phyloP scores from a whole-genome alignment of 2,797 vertebrate species.

The Aeoliscus strigatus region DNA sequence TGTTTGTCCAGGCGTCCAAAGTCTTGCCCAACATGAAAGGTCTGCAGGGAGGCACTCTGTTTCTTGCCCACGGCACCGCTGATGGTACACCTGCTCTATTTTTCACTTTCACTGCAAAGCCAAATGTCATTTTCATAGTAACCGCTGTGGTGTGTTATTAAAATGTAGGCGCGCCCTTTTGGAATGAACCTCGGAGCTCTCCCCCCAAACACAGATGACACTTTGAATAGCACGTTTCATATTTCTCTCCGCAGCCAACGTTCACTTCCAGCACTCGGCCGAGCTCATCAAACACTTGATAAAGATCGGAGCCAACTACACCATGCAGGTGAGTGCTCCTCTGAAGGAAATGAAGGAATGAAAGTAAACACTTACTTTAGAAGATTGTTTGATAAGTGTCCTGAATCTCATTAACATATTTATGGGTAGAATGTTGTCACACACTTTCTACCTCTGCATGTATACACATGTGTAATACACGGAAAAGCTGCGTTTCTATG shows the following conservation, averaged over 20 bases:
- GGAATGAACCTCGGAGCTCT: neutral
- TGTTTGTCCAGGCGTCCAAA: conserved; percentile 71
- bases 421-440: too few species aligned
- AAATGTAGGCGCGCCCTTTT: neutral
- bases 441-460: too few species aligned
- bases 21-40: conserved; percentile 82
- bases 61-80: conserved; percentile 90
- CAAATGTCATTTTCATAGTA: neutral
- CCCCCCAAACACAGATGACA: too few species aligned
- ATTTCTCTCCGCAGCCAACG: conserved; percentile 76
- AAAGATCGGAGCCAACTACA: conserved; percentile 91
- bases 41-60: conserved; percentile 84
- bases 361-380: too few species aligned
- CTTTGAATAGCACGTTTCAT: neutral
- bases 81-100: conserved; percentile 73
- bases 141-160: too few species aligned
- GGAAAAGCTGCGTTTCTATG: too few species aligned
- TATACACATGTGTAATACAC: too few species aligned
- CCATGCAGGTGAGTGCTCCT: conserved; percentile 82
- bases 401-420: too few species aligned
- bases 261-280: conserved; percentile 96
- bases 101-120: too few species aligned
- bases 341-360: too few species aligned
- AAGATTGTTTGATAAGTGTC: too few species aligned
- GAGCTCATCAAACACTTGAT: conserved; percentile 94